A percentile compares a stretch with the other conserved stretches of the same genome.
Evolutionary conservation across 2,888 invertebrate species (phyloP).

Genomic region (Zaprionus bogoriensis): DNA sequence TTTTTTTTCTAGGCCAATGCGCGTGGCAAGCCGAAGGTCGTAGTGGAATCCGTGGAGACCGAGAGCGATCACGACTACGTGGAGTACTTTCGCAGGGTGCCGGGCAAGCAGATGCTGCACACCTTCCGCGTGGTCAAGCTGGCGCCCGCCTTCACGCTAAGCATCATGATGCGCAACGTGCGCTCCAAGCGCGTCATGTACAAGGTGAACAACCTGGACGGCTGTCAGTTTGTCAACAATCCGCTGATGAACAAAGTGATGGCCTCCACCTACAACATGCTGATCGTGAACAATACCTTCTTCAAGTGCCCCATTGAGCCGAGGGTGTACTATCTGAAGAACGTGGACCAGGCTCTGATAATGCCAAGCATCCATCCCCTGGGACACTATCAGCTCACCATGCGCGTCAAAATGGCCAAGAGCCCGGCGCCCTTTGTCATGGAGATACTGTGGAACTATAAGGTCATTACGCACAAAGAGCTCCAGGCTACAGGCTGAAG

Average conservation of each 20-base stretch:
- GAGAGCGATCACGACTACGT: conserved; percentile 39
- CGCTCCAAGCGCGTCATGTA: conserved; percentile 26
- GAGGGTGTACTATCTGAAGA: conserved; percentile 33
- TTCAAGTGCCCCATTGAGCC: conserved; percentile 44
- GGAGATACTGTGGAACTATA: conserved; percentile 31
- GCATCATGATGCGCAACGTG: not conserved
- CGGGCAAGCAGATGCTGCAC: conserved; percentile 2
- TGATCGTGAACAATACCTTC: conserved; percentile 36
- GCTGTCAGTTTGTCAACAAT: conserved; percentile 40
- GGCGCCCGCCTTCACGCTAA: conserved; percentile 9
- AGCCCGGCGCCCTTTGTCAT: conserved; percentile 22
- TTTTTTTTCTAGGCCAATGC: not conserved
- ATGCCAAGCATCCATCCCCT: conserved; percentile 10
- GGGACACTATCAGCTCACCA: conserved; percentile 18
- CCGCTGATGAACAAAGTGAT: conserved; percentile 31
- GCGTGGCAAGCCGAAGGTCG: not conserved
- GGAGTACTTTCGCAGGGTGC: conserved; percentile 23
- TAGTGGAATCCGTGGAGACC: conserved; percentile 25
- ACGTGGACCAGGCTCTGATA: not conserved
- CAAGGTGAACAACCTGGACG: conserved; percentile 21
- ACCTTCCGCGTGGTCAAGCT: conserved; percentile 27
- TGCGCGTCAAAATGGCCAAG: conserved; percentile 19
- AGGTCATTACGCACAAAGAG: not conserved
- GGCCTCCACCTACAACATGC: not conserved
- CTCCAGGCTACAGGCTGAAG: not conserved